These are phyloP conservation scores for Podotricha telesiphe DNA, from an alignment of 2,888 invertebrate species.

Conservation along the genomic window DNA sequence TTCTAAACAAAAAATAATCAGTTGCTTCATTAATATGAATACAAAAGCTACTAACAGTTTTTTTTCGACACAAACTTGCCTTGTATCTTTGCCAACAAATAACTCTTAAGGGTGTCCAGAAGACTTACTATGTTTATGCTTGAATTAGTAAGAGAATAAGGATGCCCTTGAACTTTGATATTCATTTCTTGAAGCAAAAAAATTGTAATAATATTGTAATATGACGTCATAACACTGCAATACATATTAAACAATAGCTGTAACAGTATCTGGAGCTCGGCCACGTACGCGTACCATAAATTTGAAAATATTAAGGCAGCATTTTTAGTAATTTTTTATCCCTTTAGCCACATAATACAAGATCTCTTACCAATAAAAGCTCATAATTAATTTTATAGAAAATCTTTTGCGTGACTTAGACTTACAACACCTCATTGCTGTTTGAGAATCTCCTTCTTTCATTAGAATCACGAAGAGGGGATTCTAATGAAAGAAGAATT, in stretches of 20 bases:
- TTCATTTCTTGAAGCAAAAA: neutral
- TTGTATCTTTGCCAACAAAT: constrained; percentile 30
- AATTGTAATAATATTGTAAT: neutral
- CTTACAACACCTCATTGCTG: no score
- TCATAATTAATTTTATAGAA: no score
- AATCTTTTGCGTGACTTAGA: no score
- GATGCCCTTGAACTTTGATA: neutral
- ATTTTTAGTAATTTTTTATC: neutral
- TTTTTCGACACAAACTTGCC: constrained; percentile 40
- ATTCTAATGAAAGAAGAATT: no score
- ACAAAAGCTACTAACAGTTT: constrained; percentile 36
- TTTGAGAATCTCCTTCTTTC: no score
- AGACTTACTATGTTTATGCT: constrained; percentile 12
- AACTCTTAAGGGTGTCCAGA: constrained; percentile 20
- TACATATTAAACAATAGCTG: no score
- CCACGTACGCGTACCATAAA: neutral
- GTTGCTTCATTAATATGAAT: constrained; percentile 34
- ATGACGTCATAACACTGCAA: neutral
- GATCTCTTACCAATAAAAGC: no score
- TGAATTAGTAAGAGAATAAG: neutral
- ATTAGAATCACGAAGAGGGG: no score
- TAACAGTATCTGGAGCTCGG: no score
- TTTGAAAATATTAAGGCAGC: neutral
- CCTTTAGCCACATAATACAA: neutral
- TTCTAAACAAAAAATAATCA: constrained; percentile 33